Conservation (phyloP, 2,888 invertebrate species). For the Cephus sareptanus region DNA sequence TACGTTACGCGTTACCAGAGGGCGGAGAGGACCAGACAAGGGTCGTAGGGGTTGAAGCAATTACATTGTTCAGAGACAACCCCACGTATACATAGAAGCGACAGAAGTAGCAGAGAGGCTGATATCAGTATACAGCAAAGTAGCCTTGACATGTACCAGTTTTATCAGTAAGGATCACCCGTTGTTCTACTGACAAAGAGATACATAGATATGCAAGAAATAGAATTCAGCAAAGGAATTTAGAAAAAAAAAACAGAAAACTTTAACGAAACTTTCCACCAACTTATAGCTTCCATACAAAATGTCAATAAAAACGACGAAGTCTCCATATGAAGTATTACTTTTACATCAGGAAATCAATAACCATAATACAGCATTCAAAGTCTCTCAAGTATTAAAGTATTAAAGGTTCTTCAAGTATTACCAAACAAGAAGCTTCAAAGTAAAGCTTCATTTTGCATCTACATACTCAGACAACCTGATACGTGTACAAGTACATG, state of each 20-base stretch:
- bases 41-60: constrained; percentile 28
- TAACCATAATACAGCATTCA: too few species aligned
- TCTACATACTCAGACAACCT: not conserved
- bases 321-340: too few species aligned
- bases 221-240: not conserved
- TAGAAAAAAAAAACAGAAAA: not conserved
- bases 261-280: not conserved
- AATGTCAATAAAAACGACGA: too few species aligned
- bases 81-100: constrained; percentile 5
- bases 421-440: not conserved
- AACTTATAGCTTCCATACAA: not conserved
- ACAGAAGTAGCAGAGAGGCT: not conserved
- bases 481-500: not conserved
- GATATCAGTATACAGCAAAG: not conserved
- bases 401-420: too few species aligned
- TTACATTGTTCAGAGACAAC: constrained; percentile 38
- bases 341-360: too few species aligned
- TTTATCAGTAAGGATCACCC: not conserved
- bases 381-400: too few species aligned
- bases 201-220: not conserved
- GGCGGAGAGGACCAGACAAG: not conserved
- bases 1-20: not conserved
- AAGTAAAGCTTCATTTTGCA: not conserved
- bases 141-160: not conserved
- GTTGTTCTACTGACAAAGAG: not conserved